phyloP scores from a whole-genome alignment of 2,113 vertebrate genomes.

The Centropus bengalensis region DNA sequence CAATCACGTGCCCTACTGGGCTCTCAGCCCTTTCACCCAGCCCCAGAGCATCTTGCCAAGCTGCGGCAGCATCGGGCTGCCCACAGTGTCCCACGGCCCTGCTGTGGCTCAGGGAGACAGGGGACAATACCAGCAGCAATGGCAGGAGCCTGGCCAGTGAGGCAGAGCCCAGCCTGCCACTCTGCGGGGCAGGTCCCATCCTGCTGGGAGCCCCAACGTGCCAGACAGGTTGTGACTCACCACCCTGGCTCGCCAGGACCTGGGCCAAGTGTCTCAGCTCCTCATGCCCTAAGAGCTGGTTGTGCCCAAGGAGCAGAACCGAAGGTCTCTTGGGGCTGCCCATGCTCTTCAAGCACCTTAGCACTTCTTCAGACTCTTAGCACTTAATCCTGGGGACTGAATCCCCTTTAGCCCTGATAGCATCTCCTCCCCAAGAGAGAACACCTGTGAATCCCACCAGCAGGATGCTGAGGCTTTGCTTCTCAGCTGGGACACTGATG shows the following conservation, averaged over 20 bases:
- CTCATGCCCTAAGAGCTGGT: background rate
- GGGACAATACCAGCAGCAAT: fast-evolving
- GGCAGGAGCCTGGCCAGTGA: background rate
- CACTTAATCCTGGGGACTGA: fast-evolving
- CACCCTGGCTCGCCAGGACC: background rate
- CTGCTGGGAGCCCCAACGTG: background rate
- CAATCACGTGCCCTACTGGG: fast-evolving
- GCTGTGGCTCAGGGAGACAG: background rate
- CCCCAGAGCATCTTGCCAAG: background rate
- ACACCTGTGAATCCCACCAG: background rate
- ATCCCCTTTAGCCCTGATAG: fast-evolving
- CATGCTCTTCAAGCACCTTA: fast-evolving
- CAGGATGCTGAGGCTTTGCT: background rate
- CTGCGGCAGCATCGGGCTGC: background rate
- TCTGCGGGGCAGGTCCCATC: background rate
- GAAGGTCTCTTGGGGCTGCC: background rate
- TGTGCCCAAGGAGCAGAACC: background rate
- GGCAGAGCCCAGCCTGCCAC: background rate
- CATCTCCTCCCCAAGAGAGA: background rate
- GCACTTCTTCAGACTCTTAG: background rate
- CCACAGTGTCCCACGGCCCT: background rate
- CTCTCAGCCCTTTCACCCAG: background rate
- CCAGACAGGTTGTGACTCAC: background rate
- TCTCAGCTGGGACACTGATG: fast-evolving
- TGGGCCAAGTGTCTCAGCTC: background rate